Evolutionary conservation across 1,140 invertebrate species (phyloP), one percentile per base, ranked within the genome.

Genomic region (Pinna nobilis): DNA sequence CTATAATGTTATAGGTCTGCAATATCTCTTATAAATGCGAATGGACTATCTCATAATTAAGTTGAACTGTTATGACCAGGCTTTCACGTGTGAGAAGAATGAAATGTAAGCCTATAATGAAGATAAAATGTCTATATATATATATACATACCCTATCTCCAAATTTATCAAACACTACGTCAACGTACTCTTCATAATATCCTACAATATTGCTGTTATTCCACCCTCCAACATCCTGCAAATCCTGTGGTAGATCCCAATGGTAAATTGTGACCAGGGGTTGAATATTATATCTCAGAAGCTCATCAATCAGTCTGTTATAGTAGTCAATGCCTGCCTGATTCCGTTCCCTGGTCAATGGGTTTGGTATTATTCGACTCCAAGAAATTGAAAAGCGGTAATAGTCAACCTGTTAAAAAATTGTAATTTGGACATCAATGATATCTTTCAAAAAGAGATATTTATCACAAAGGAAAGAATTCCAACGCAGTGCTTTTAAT

Each of bases 351-450:
- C 9, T 35, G 13, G 57, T 65, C 11, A 51, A 88, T 37, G 93
- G 93, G 15, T 89, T 90, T 2, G 93, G 93, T 53, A 94, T 84
- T 11, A 94, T 89, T 35, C 93, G 83, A 0, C 93, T 86, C 93
- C 93, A 94, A 0, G 92, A 92, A 71, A 94, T 90, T 0, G 93
- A 94, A 83, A 94, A 94, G 20, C 93, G 90, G 80, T 94, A 94
- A 89, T 78, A 77, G 65, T 82, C 49, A 9, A 80, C 78, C 76
- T 79, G 15, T 15, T 28, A 63, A 23, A 9, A 47, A 47, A 9
- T 47, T 2, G 7, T 47, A 18, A 2, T 18, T 18, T 47, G 44
- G 23, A 53, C n/a, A 6, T 0, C 5, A 23, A 23, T 15, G 28
- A 13, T 53, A n/a, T 25, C 5, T n/a, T 53, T 23, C 13, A 53